phyloP scores from a whole-genome alignment of 2,888 invertebrate genomes.

The Xylota segnis region DNA sequence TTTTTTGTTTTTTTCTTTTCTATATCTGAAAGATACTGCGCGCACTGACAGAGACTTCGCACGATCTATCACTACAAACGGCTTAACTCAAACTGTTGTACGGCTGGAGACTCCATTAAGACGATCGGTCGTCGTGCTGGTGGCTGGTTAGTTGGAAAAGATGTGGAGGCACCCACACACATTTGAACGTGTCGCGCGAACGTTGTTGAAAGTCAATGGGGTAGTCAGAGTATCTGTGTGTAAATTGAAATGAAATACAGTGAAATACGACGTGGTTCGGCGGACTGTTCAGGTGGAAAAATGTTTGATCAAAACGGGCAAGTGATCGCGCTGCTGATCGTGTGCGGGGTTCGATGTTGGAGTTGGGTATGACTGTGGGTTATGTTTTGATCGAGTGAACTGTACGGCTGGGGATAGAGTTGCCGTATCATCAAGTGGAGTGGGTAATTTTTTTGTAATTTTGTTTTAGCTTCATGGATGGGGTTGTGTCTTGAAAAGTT shows the following conservation, averaged over 20 bases:
- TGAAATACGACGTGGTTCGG: conserved; percentile 7
- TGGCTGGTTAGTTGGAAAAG: conserved; percentile 24
- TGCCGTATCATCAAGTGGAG: background rate
- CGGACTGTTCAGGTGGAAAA: conserved; percentile 64
- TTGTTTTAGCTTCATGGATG: no score
- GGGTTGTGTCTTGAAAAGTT: no score
- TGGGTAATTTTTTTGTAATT: no score
- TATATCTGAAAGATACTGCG: conserved; percentile 71
- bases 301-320: conserved; percentile 44
- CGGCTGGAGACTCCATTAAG: conserved; percentile 68
- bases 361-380: conserved; percentile 14
- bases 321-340: conserved; percentile 42
- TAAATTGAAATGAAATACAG: conserved; percentile 30
- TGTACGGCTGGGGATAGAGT: background rate
- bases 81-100: conserved; percentile 66
- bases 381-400: background rate
- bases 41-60: conserved; percentile 57
- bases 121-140: conserved; percentile 50
- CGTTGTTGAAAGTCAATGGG: conserved; percentile 38
- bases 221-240: conserved; percentile 26
- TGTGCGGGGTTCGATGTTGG: conserved; percentile 34
- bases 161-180: conserved; percentile 40
- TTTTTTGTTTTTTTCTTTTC: no score
- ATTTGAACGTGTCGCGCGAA: conserved; percentile 8
- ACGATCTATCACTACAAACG: conserved; percentile 73